Evolutionary conservation across 2,797 vertebrate genomes (phyloP).

Genomic region (Acomys russatus): DNA sequence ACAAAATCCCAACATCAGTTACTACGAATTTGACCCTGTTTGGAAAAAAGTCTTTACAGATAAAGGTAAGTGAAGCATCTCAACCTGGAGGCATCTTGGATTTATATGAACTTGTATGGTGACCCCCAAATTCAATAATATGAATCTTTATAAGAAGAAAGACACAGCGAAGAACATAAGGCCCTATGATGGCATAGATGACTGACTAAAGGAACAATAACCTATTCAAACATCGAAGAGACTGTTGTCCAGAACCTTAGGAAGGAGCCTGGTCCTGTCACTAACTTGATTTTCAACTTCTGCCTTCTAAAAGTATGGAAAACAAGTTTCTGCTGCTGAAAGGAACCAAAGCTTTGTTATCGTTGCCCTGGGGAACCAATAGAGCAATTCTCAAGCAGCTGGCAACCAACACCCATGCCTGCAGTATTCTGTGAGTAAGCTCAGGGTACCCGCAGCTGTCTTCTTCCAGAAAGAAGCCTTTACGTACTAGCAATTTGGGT

Average conservation of each 20-base stretch:
- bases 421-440: neutral
- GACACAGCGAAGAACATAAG: neutral
- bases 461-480: constrained; percentile 3
- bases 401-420: neutral
- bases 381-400: neutral
- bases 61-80: neutral
- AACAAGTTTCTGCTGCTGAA: neutral
- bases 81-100: neutral
- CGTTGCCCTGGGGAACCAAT: neutral
- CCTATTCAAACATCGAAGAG: neutral
- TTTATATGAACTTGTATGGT: neutral
- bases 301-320: neutral
- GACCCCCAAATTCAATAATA: neutral
- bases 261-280: rapidly evolving
- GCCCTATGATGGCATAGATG: neutral
- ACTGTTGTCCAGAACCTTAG: neutral
- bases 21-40: neutral
- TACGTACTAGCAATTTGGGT: constrained; percentile 73
- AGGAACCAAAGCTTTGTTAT: neutral
- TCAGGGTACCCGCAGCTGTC: neutral
- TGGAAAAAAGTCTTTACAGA: neutral
- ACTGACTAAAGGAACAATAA: neutral
- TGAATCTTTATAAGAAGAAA: neutral
- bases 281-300: neutral
- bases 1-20: neutral